Conservation (phyloP, 2,113 vertebrate genomes). For the Erythrolamprus reginae region DNA sequence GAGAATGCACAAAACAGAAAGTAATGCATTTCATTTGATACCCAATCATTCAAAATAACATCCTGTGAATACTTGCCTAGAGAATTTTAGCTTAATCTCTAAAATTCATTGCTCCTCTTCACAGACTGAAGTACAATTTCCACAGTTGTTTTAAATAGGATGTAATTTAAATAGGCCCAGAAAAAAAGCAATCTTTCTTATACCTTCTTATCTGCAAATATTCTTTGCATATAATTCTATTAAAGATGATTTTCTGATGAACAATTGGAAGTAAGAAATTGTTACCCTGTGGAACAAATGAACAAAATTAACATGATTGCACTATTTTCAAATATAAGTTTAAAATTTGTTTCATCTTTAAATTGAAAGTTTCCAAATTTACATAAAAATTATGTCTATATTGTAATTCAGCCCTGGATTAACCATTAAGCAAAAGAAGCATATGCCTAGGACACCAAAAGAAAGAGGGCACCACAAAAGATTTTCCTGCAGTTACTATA, state of each 20-base stretch:
- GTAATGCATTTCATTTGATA: neutral
- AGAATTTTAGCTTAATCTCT: conserved; percentile 16
- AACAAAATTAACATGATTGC: neutral
- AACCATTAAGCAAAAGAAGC: neutral
- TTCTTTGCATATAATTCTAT: neutral
- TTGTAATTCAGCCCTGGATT: neutral
- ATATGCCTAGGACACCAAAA: neutral
- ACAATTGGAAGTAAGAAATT: neutral
- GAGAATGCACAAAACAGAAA: neutral
- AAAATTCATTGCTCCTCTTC: neutral
- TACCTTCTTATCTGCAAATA: neutral
- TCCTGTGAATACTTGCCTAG: neutral
- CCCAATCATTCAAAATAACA: neutral
- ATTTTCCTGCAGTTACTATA: too few relatives aligned
- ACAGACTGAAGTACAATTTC: neutral
- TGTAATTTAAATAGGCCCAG: neutral
- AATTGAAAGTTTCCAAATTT: neutral
- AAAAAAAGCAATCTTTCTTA: neutral
- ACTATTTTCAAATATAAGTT: neutral
- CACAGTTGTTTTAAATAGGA: neutral
- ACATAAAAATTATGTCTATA: neutral
- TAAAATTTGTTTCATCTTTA: neutral
- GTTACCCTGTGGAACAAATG: neutral
- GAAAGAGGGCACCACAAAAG: neutral
- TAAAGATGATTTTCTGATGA: conserved; percentile 20